Percentiles rank a stretch among this genome's conserved stretches.
phyloP scores from a whole-genome alignment of 1,140 invertebrate genomes.

The Tribolium madens region DNA sequence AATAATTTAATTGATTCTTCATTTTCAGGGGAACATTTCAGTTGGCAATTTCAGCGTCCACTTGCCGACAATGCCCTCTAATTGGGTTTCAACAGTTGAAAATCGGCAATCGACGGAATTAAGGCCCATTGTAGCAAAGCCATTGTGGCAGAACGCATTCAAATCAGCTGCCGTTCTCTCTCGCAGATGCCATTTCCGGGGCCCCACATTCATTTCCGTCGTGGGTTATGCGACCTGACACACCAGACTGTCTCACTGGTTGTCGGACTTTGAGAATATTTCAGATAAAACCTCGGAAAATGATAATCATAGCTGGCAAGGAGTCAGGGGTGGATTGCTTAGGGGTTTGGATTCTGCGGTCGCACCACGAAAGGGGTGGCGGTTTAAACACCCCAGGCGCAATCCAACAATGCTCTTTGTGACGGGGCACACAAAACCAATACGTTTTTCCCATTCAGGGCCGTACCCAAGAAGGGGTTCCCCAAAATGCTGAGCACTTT shows the following conservation, averaged over 20 bases:
- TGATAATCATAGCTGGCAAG: constrained; percentile 7
- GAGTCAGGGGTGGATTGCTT: constrained; percentile 46
- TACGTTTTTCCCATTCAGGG: too few relatives aligned
- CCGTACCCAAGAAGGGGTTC: too few relatives aligned
- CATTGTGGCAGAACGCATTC: constrained; percentile 33
- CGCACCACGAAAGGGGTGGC: constrained; percentile 47
- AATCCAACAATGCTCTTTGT: constrained; percentile 26
- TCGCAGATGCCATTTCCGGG: constrained; percentile 16
- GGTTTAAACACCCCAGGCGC: constrained; percentile 40
- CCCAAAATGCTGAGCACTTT: too few relatives aligned
- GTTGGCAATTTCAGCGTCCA: not conserved
- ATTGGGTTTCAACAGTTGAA: constrained; percentile 36
- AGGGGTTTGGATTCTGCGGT: constrained; percentile 48
- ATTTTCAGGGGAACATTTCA: too few relatives aligned
- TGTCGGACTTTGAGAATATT: not conserved
- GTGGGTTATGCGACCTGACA: constrained; percentile 5
- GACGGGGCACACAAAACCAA: not conserved
- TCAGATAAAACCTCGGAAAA: too few relatives aligned
- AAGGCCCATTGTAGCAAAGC: constrained; percentile 18
- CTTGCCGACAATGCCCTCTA: constrained; percentile 10
- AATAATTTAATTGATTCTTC: too few relatives aligned
- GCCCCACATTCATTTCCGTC: constrained; percentile 7
- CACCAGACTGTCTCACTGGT: not conserved
- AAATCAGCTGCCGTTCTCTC: constrained; percentile 25
- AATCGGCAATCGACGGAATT: constrained; percentile 26